Percentiles rank a stretch among this genome's conserved stretches.
These are phyloP conservation scores for Acanthopagrus latus DNA, from an alignment of 2,797 vertebrate genomes.

Conservation along the genomic window DNA sequence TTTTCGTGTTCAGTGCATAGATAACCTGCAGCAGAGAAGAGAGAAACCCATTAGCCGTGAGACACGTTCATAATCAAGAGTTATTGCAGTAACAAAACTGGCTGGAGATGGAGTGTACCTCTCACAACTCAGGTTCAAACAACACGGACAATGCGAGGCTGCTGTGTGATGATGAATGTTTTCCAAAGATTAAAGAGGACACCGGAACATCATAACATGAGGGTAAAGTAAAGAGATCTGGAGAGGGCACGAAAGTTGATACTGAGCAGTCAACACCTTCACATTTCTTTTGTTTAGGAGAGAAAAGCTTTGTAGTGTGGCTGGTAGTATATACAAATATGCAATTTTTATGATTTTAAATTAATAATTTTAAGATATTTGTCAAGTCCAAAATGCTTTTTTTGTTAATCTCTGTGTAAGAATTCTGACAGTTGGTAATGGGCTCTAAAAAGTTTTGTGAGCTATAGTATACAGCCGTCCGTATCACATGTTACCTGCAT, in stretches of 20 bases:
- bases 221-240: slow-evolving; percentile 1
- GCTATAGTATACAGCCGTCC: too few species aligned
- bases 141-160: too few species aligned
- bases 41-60: slow-evolving; percentile 16
- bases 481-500: too few species aligned
- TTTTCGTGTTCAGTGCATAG: slow-evolving; percentile 99
- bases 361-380: too few species aligned
- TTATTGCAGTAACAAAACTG: neutral
- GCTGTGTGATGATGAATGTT: neutral
- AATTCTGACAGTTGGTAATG: too few species aligned
- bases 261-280: neutral
- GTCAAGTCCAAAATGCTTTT: too few species aligned
- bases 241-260: slow-evolving; percentile 23
- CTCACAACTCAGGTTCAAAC: neutral
- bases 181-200: slow-evolving; percentile 21
- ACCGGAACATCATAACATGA: neutral
- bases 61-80: slow-evolving; percentile 30
- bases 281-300: neutral
- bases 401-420: too few species aligned
- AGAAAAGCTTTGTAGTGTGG: neutral
- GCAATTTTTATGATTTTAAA: too few species aligned
- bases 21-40: slow-evolving; percentile 88
- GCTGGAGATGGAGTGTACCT: neutral
- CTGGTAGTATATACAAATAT: too few species aligned
- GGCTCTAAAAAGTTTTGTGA: too few species aligned